Evolutionary conservation across 35 echinoderm and acorn worm genomes (phyloP).

Genomic region (Apostichopus japonicus): DNA sequence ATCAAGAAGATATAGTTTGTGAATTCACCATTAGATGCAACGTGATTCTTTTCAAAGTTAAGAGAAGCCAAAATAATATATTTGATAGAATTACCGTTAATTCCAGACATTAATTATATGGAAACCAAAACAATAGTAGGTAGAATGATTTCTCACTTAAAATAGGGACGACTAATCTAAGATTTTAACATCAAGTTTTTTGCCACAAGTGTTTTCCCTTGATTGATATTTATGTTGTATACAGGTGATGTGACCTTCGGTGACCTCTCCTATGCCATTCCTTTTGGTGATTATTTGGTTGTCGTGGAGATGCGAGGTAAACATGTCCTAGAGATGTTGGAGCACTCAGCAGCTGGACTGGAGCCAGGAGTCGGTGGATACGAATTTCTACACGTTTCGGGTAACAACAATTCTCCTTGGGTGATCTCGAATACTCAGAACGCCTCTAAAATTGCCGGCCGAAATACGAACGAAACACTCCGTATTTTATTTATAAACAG

Average conservation of each 20-base stretch:
- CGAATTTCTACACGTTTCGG: slow-evolving; percentile 68
- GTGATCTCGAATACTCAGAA: no score
- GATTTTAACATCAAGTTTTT: neutral
- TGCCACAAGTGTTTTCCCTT: neutral
- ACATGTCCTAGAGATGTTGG: slow-evolving; percentile 58
- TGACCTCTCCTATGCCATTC: slow-evolving; percentile 53
- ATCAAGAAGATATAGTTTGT: no score
- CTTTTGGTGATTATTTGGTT: slow-evolving; percentile 71
- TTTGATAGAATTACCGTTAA: no score
- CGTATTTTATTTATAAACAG: no score
- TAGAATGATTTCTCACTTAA: no score
- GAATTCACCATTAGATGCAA: no score
- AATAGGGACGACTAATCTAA: neutral
- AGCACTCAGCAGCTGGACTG: slow-evolving; percentile 52
- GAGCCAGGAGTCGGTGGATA: slow-evolving; percentile 25
- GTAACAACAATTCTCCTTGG: neutral
- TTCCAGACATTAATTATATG: no score
- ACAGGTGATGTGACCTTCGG: slow-evolving; percentile 68
- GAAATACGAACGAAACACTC: no score
- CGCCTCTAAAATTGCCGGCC: no score
- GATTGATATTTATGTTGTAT: neutral
- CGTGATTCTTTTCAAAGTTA: no score
- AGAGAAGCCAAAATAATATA: no score
- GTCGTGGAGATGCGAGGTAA: slow-evolving; percentile 49
- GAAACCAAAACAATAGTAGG: no score